Evolutionary conservation across 1,140 invertebrate genomes (phyloP).

Genomic region (fruit fly (Drosophila melanogaster)): Release_6_plus_ISO1_MT NC_004354.4:5170501-5171000

Average conservation of each 20-base stretch:
- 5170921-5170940: too few relatives aligned
- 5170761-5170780: slow-evolving; percentile 26
- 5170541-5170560: not conserved
- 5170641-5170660: slow-evolving; percentile 4
- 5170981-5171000: slow-evolving; percentile 75
- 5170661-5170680: slow-evolving; percentile 25
- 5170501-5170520: too few relatives aligned
- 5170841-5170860: slow-evolving; percentile 14
- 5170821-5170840: slow-evolving; percentile 6
- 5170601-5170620: slow-evolving; percentile 31
- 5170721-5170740: slow-evolving; percentile 49
- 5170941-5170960: slow-evolving; percentile 18
- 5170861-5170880: slow-evolving; percentile 38
- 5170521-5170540: not conserved
- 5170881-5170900: slow-evolving; percentile 55
- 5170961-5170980: slow-evolving; percentile 74
- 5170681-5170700: slow-evolving; percentile 68
- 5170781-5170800: not conserved
- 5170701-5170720: slow-evolving; percentile 69
- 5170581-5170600: slow-evolving; percentile 12
- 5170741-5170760: slow-evolving; percentile 46
- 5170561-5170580: not conserved
- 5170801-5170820: slow-evolving; percentile 3
- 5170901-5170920: slow-evolving; percentile 21
- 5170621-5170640: slow-evolving; percentile 9